These are phyloP conservation scores for Aphis craccivora DNA, from an alignment of 1,140 invertebrate genomes.

Conservation along the genomic window DNA sequence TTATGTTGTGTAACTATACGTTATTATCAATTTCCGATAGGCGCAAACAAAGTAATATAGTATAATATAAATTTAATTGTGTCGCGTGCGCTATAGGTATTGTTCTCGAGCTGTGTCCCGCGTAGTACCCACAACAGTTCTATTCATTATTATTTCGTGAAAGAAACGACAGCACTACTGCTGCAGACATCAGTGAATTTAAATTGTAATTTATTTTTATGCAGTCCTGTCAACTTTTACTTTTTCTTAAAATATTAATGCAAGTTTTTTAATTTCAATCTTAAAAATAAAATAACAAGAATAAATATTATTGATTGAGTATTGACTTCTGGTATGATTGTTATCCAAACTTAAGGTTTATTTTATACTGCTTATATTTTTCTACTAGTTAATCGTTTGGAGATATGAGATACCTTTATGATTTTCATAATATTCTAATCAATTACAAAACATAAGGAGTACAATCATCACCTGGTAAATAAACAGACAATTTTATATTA, in stretches of 20 bases:
- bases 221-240: neutral
- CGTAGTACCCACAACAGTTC: neutral
- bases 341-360: neutral
- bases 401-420: neutral
- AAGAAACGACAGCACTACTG: neutral
- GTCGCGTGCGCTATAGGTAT: neutral
- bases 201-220: neutral
- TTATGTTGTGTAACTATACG: neutral
- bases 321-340: neutral
- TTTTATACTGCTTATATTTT: neutral
- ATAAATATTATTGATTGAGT: neutral
- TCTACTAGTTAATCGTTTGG: neutral
- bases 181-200: neutral
- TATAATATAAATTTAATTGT: neutral
- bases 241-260: neutral
- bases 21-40: conserved; percentile 9
- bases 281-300: too few relatives aligned
- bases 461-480: neutral
- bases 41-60: neutral
- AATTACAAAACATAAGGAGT: neutral
- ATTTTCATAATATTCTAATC: neutral
- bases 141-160: neutral
- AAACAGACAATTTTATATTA: neutral
- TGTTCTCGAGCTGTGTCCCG: neutral
- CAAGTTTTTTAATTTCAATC: neutral